Evolutionary conservation across 2,888 invertebrate species (phyloP), one percentile per base, ranked within the genome.

Genomic region (Aphidius colemani): DNA sequence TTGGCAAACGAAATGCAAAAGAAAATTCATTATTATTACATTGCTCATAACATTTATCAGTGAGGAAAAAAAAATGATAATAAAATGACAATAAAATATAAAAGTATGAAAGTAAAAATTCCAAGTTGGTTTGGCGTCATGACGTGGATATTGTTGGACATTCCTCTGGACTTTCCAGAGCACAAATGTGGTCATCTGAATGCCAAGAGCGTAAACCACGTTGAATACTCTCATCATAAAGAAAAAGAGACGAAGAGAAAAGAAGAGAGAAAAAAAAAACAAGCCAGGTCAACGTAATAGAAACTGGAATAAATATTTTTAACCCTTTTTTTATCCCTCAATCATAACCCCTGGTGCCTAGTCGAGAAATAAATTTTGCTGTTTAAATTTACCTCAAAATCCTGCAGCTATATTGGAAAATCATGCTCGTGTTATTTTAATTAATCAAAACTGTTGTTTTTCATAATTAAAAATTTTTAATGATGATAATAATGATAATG

Each of bases 131-230:
- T 61, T 56, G 67, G 69, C 65, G 67, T 67, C 67, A 67, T 60
- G 51, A 40, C 70, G 68, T 70, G 75, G 75, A 77, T 77, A 77
- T 77, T 77, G 77, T 77, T 76, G 78, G 75, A 77, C 79, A 79
- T 80, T 80, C 80, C 78, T 78, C 75, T 78, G 75, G 71, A 75
- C 75, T 18, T 18, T 2, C 2, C 13, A 2, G 51, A 44, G 76
- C 73, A 75, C 75, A 78, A 79, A 78, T 78, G 79, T 77, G 80
- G 80, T 78, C 80, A 79, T 79, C 78, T 75, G 78, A 80, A 79
- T 80, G 79, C 78, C 75, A 75, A 74, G 77, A 76, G 80, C 80
- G 80, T 80, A 79, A 80, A 78, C 80, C 76, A 78, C 78, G 80
- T 76, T 74, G 78, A 77, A 78, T 79, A 76, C 74, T 73, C 73